Evolutionary conservation across 1,140 invertebrate species (phyloP).

Genomic region (Hermetia illucens): DNA sequence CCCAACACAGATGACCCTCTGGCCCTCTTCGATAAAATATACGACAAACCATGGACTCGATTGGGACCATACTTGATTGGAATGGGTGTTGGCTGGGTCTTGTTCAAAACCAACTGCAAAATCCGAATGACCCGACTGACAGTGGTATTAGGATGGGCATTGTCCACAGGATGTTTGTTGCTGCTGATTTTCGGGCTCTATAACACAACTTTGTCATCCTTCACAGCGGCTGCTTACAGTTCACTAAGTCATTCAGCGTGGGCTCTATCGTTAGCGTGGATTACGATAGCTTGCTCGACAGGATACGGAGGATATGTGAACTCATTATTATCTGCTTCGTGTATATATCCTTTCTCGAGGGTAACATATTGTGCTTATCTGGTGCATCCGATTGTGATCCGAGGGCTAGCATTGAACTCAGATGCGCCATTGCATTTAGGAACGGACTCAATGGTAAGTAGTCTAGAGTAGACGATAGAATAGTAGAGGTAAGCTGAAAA

Average conservation of each 20-base stretch:
- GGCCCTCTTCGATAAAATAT: slow-evolving; percentile 73
- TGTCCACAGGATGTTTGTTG: slow-evolving; percentile 46
- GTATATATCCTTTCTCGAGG: slow-evolving; percentile 67
- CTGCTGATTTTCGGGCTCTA: slow-evolving; percentile 65
- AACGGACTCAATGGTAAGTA: slow-evolving; percentile 54
- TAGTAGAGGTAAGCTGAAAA: background rate
- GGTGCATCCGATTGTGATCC: slow-evolving; percentile 64
- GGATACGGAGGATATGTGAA: slow-evolving; percentile 71
- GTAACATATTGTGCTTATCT: slow-evolving; percentile 74
- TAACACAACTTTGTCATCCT: slow-evolving; percentile 48
- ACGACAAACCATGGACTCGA: slow-evolving; percentile 76
- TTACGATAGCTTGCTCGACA: slow-evolving; percentile 75
- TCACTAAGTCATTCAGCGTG: slow-evolving; percentile 72
- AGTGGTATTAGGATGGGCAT: slow-evolving; percentile 51
- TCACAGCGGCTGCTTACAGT: slow-evolving; percentile 61
- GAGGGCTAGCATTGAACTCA: slow-evolving; percentile 57
- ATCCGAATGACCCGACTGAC: slow-evolving; percentile 58
- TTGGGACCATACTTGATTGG: slow-evolving; percentile 69
- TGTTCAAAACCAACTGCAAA: slow-evolving; percentile 69
- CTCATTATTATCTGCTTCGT: slow-evolving; percentile 53
- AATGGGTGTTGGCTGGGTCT: slow-evolving; percentile 66
- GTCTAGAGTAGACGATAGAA: background rate
- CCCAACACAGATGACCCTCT: slow-evolving; percentile 66
- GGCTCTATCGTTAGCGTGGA: slow-evolving; percentile 70
- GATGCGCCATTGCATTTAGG: slow-evolving; percentile 66